Percentiles rank a stretch among this genome's conserved stretches.
Conservation (phyloP, 2,888 invertebrate species). For the Drosophila mayaguana region DNA sequence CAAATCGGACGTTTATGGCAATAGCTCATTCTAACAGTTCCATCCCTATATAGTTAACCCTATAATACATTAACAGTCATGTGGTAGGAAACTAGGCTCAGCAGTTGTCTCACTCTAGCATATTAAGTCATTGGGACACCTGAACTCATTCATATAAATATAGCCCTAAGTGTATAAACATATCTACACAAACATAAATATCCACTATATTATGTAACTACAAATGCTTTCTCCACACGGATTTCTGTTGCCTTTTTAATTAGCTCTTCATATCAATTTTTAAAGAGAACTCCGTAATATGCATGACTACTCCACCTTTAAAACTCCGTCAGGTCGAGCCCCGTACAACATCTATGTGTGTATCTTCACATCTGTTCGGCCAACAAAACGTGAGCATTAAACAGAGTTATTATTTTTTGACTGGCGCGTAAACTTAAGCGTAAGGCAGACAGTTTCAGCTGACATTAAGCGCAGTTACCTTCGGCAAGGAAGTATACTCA, state of each 20-base stretch:
- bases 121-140: neutral
- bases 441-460: neutral
- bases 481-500: neutral
- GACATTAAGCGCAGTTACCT: neutral
- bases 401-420: constrained; percentile 2
- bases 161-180: too few species aligned
- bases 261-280: neutral
- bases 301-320: neutral
- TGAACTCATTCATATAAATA: too few species aligned
- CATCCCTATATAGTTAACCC: neutral
- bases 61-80: neutral
- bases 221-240: too few species aligned
- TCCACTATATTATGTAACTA: too few species aligned
- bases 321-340: neutral
- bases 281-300: neutral
- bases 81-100: neutral
- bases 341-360: too few species aligned
- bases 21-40: neutral
- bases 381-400: neutral
- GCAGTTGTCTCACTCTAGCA: neutral
- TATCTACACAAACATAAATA: too few species aligned
- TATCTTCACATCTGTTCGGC: neutral
- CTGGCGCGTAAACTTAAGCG: constrained; percentile 1
- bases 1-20: too few species aligned
- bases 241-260: neutral